Percentiles rank a stretch among this genome's conserved stretches.
Evolutionary conservation across 2,888 invertebrate genomes (phyloP).

Genomic region (Agapetus fuscipes): DNA sequence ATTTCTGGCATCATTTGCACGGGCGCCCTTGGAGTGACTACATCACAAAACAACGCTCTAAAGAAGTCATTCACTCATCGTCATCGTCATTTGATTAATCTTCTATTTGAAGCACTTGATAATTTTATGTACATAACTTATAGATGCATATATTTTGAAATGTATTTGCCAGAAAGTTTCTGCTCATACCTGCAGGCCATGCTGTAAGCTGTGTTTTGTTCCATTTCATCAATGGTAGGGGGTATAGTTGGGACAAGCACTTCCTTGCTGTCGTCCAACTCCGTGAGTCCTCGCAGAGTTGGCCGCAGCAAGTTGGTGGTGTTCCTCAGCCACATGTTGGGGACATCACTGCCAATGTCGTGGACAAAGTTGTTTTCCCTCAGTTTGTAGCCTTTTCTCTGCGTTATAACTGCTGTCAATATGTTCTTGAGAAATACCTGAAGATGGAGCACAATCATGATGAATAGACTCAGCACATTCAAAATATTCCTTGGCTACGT

Average conservation of each 20-base stretch:
- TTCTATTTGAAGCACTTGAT: too few relatives aligned
- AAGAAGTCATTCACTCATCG: too few relatives aligned
- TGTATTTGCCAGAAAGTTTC: background rate
- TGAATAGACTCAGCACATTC: too few relatives aligned
- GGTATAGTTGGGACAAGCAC: constrained; percentile 58
- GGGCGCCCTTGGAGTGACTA: too few relatives aligned
- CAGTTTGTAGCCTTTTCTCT: constrained; percentile 70
- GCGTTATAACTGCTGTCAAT: constrained; percentile 66
- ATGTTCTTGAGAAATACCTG: constrained; percentile 74
- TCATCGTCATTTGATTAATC: too few relatives aligned
- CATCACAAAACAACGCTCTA: too few relatives aligned
- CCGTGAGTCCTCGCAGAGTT: constrained; percentile 47
- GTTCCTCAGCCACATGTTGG: constrained; percentile 74
- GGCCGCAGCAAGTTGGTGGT: constrained; percentile 55
- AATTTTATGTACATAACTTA: too few relatives aligned
- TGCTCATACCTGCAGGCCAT: constrained; percentile 49
- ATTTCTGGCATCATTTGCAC: too few relatives aligned
- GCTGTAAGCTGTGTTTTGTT: constrained; percentile 65
- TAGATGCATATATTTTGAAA: too few relatives aligned
- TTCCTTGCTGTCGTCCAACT: constrained; percentile 42
- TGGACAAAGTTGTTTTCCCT: constrained; percentile 67
- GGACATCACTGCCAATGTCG: constrained; percentile 67
- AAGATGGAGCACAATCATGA: constrained; percentile 12
- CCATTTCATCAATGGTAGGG: constrained; percentile 62
- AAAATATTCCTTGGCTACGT: too few relatives aligned